phyloP scores from a whole-genome alignment of 2,888 invertebrate genomes.

The Agrotis segetum region DNA sequence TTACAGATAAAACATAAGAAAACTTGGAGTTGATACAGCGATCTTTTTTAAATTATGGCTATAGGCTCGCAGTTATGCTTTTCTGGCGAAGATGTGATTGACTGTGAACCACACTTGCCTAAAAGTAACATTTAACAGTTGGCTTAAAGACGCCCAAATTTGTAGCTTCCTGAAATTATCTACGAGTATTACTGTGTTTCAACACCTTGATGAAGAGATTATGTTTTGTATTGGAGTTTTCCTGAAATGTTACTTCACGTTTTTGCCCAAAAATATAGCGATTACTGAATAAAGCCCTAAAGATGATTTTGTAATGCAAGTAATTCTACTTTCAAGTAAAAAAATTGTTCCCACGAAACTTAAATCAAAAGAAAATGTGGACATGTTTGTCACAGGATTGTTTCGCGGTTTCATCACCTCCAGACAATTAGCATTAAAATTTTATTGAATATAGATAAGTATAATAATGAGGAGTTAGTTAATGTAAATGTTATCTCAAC shows the following conservation, averaged over 20 bases:
- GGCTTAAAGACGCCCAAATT: no score
- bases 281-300: not conserved
- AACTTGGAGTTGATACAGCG: not conserved
- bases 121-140: no score
- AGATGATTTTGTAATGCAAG: not conserved
- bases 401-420: conserved; percentile 41
- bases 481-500: conserved; percentile 60
- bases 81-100: no score
- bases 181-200: no score
- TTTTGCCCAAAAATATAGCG: not conserved
- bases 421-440: conserved; percentile 56
- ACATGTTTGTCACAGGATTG: conserved; percentile 51
- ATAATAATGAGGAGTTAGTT: conserved; percentile 57
- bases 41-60: no score
- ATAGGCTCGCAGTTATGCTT: no score
- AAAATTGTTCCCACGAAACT: conserved; percentile 42
- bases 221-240: not conserved
- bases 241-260: not conserved
- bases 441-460: conserved; percentile 63
- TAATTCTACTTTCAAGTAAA: not conserved
- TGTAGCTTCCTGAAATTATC: not conserved
- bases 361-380: conserved; percentile 38
- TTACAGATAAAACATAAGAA: not conserved
- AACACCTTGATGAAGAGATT: no score
- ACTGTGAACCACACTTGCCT: no score